Base-by-base conservation (phyloP, 1,140 invertebrate genomes). In the Akabosia matsudoensis region DNA sequence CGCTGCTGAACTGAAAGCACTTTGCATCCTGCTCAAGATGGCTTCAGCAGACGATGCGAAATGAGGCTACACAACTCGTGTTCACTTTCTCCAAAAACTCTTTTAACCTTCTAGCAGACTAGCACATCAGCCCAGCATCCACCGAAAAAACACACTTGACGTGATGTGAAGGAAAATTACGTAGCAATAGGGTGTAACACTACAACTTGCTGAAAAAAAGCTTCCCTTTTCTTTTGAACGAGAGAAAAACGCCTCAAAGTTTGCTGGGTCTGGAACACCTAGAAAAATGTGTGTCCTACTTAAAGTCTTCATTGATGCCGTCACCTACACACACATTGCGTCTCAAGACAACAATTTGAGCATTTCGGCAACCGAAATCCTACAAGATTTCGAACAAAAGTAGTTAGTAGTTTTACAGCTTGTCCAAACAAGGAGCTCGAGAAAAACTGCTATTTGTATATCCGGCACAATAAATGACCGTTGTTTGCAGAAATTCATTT, bases 91-190 rank as follows among this genome's bases (percentile, higher is more conserved):
- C 54, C 54, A 13, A 16, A 4, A 61, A 61, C 13, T 61, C 54
- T 61, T 22, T 61, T 61, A n/a, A 51, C 54, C 54, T 61, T 61
- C 54, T 16, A 61, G 13, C 24, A n/a, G 24, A 24, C 54, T 24
- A 16, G 4, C 54, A 61, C 54, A 61, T 61, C 54, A 30, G 3
- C 26, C 31, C 61, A 67, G 61, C 61, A 7, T 67, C n/a, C n/a
- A n/a, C n/a, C n/a, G n/a, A n/a, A n/a, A 67, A 67, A 24, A 67
- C 30, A 67, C 61, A 67, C 7, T 67, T 67, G 61, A 67, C 61
- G 61, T 67, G 61, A 67, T 30, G 61, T 67, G 61, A 67, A 67
- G 24, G 30, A 31, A 67, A 67, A 67, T 67, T 67, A 67, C 61
- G 61, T 67, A 30, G 13, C 13, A 67, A 67, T 31, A n/a, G 61